Percentiles rank a stretch among this genome's conserved stretches.
These are phyloP conservation scores for Hypocryptadius cinnamomeus DNA, from an alignment of 2,113 vertebrate genomes.

Conservation along the genomic window DNA sequence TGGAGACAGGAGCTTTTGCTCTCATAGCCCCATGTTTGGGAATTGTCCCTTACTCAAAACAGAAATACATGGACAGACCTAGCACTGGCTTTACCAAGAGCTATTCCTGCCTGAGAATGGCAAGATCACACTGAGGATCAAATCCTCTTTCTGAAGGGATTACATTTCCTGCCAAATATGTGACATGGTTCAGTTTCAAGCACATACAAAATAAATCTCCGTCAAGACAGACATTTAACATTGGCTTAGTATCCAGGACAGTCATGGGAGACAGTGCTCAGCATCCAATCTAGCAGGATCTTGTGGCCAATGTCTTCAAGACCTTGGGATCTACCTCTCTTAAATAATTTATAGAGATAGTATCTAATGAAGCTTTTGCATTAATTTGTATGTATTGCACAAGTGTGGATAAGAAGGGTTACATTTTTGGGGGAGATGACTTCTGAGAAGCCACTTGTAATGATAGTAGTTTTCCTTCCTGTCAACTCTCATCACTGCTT, in stretches of 20 bases:
- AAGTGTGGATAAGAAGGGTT: not conserved
- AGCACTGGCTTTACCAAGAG: not conserved
- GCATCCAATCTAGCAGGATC: not conserved
- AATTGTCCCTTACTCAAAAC: not conserved
- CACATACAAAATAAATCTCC: not conserved
- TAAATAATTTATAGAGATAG: not conserved
- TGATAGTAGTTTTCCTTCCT: not conserved
- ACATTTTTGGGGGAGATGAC: not conserved
- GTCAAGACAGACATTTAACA: conserved; percentile 26
- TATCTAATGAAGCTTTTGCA: not conserved
- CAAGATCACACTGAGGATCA: conserved; percentile 24
- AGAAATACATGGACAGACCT: not conserved
- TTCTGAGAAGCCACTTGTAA: not conserved
- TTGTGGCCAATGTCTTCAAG: not conserved
- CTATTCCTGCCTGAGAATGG: not conserved
- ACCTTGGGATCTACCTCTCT: not conserved
- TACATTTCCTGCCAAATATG: conserved; percentile 35
- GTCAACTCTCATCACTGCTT: not conserved
- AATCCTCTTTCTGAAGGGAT: conserved; percentile 42
- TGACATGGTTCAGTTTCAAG: conserved; percentile 34
- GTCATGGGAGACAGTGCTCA: not conserved
- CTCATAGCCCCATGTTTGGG: not conserved
- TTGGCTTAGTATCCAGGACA: conserved; percentile 6
- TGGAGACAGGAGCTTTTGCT: not conserved
- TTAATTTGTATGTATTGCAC: not conserved